These are phyloP conservation scores for Larimichthys crocea DNA, from an alignment of 2,113 vertebrate species.

Conservation along the genomic window DNA sequence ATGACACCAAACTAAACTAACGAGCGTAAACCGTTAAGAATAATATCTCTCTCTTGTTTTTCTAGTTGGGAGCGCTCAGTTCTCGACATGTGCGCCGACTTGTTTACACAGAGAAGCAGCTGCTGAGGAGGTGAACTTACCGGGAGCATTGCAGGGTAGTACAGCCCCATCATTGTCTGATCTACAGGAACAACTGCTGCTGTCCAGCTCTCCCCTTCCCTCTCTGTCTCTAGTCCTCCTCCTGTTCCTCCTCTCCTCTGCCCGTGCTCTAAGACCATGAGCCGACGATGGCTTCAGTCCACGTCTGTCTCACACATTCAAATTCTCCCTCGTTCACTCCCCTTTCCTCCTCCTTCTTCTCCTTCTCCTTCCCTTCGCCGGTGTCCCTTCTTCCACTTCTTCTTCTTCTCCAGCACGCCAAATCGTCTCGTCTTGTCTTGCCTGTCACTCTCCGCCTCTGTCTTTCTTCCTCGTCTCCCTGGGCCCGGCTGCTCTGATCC, in stretches of 20 bases:
- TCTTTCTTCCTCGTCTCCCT: conserved; percentile 47
- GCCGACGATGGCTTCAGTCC: conserved; percentile 71
- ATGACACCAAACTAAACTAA: conserved; percentile 19
- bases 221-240: conserved; percentile 49
- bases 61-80: background rate
- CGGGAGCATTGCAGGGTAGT: conserved; percentile 79
- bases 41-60: background rate
- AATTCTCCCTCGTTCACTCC: conserved; percentile 80
- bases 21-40: background rate
- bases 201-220: conserved; percentile 65
- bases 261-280: conserved; percentile 75
- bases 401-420: conserved; percentile 62
- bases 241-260: conserved; percentile 63
- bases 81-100: conserved; percentile 1
- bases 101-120: conserved; percentile 23
- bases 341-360: conserved; percentile 65
- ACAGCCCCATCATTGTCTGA: conserved; percentile 84
- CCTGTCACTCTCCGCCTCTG: conserved; percentile 68
- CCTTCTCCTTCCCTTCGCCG: conserved; percentile 46
- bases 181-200: conserved; percentile 66
- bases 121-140: conserved; percentile 69
- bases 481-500: conserved; percentile 66
- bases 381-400: conserved; percentile 66
- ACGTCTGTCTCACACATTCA: conserved; percentile 78
- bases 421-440: conserved; percentile 34